Evolutionary conservation across 2,113 vertebrate genomes (phyloP).

Genomic region (Oreamnos americanus): DNA sequence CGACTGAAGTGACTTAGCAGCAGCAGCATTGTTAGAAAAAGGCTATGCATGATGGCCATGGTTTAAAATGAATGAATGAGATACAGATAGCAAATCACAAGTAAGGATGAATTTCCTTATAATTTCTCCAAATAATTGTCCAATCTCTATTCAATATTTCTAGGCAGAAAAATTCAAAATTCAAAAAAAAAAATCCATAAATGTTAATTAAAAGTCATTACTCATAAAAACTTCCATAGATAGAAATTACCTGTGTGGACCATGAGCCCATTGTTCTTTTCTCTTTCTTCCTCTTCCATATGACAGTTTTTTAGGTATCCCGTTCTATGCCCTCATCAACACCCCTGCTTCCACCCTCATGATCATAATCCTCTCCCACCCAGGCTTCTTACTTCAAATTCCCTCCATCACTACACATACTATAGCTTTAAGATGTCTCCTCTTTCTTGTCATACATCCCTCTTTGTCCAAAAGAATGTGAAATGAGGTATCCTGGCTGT

Average conservation of each 20-base stretch:
- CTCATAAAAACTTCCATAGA: background rate
- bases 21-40: background rate
- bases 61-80: background rate
- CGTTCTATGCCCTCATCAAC: accelerated
- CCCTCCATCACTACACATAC: background rate
- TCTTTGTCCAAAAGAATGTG: background rate
- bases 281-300: background rate
- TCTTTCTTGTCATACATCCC: background rate
- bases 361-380: background rate
- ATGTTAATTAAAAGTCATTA: background rate
- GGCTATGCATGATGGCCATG: background rate
- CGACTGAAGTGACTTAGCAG: no score
- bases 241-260: background rate
- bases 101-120: background rate
- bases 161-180: background rate
- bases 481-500: background rate
- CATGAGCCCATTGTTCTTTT: background rate
- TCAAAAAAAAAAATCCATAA: background rate
- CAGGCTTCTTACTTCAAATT: background rate
- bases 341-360: accelerated
- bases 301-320: background rate
- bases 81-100: background rate
- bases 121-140: background rate
- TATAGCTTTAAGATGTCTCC: background rate
- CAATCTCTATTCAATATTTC: background rate